phyloP scores from a whole-genome alignment of 2,113 vertebrate genomes.

The Nanorana parkeri region DNA sequence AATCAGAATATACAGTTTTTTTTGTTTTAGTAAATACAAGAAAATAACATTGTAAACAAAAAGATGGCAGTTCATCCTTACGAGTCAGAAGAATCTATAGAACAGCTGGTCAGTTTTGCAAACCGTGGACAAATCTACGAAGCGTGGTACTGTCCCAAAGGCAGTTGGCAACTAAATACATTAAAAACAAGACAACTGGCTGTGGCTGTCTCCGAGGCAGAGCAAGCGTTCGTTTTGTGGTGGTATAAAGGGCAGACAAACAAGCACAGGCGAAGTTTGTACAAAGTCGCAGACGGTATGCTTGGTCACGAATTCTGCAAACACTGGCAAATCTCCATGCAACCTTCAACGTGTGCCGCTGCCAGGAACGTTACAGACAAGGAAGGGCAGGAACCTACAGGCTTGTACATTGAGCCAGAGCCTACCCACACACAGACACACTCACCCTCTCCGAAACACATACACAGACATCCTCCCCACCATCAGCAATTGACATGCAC shows the following conservation, averaged over 20 bases:
- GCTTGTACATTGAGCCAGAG: constrained; percentile 21
- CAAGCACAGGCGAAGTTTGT: constrained; percentile 31
- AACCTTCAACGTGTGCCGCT: constrained; percentile 36
- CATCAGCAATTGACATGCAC: not conserved
- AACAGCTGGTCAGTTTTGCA: no score
- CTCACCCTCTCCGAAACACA: constrained; percentile 42
- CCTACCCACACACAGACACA: constrained; percentile 49
- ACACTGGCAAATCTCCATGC: constrained; percentile 46
- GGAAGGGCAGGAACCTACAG: constrained; percentile 51
- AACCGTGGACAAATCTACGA: no score
- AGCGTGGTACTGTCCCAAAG: no score
- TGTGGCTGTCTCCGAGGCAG: no score
- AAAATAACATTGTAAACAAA: no score
- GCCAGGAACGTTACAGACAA: constrained; percentile 31
- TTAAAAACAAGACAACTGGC: no score
- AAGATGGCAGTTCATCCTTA: no score
- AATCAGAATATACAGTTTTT: no score
- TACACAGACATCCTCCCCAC: constrained; percentile 32
- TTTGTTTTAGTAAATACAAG: no score
- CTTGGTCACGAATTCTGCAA: constrained; percentile 46
- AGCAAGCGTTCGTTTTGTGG: not conserved
- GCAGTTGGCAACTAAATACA: no score
- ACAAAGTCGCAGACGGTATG: constrained; percentile 51
- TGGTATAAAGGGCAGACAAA: constrained; percentile 35
- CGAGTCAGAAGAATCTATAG: no score